phyloP scores from a whole-genome alignment of 1,140 invertebrate genomes.

The Hormaphis cornu region DNA sequence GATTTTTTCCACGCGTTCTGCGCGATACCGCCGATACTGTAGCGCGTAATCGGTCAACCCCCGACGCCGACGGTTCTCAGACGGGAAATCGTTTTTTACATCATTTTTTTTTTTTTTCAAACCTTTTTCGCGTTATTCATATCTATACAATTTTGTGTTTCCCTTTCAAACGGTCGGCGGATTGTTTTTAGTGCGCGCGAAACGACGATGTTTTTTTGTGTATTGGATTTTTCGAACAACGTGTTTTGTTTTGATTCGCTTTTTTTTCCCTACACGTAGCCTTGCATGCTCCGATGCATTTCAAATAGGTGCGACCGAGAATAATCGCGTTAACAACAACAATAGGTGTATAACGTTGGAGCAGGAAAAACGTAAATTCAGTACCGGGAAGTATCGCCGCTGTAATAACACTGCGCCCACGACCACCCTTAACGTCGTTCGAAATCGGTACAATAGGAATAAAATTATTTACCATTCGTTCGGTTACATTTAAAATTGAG shows the following conservation, averaged over 20 bases:
- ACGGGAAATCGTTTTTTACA: too few species aligned
- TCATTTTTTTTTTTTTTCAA: too few species aligned
- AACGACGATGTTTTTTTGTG: background rate
- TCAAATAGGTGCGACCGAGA: slow-evolving; percentile 3
- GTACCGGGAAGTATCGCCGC: background rate
- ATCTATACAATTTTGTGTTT: too few species aligned
- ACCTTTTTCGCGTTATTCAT: too few species aligned
- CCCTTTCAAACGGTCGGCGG: background rate
- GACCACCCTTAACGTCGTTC: background rate
- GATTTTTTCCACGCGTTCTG: background rate
- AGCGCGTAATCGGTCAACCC: too few species aligned
- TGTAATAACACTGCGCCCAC: background rate
- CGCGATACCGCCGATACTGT: too few species aligned
- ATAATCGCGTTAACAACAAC: slow-evolving; percentile 7
- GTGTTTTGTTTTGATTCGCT: background rate
- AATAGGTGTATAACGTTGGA: too few species aligned
- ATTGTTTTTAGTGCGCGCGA: background rate
- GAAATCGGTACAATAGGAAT: too few species aligned
- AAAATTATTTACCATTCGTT: too few species aligned
- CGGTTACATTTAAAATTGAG: too few species aligned
- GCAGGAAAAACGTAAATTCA: background rate
- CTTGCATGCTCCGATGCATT: slow-evolving; percentile 20
- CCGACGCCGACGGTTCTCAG: too few species aligned
- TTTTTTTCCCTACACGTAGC: background rate
- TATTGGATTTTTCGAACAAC: background rate